Evolutionary conservation across 2,113 vertebrate genomes (phyloP).

Genomic region (Trachemys scripta): DNA sequence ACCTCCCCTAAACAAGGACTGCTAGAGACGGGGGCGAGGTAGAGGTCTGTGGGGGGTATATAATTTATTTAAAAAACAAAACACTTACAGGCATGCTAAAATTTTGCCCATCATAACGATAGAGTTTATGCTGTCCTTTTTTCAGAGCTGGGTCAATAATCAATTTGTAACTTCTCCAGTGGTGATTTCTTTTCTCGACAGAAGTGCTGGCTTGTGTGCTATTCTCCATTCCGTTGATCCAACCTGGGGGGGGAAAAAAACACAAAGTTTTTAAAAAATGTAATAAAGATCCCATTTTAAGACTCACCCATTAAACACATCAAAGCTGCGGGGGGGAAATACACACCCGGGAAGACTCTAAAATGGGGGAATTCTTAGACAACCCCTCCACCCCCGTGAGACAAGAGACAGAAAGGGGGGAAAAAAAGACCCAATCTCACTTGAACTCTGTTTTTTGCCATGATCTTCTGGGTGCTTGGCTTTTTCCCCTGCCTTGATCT

Average conservation of each 20-base stretch:
- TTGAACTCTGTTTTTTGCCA: constrained; percentile 93
- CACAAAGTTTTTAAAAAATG: constrained; percentile 20
- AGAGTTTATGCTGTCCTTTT: constrained; percentile 97
- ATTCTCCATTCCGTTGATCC: constrained; percentile 98
- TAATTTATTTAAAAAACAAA: not conserved
- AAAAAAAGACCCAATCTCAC: constrained; percentile 82
- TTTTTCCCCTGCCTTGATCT: constrained; percentile 87
- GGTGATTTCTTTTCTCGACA: constrained; percentile 96
- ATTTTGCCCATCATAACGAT: constrained; percentile 97
- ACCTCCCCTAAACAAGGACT: not conserved
- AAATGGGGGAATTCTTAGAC: constrained; percentile 56
- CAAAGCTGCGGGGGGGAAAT: constrained; percentile 33
- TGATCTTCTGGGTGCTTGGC: constrained; percentile 91
- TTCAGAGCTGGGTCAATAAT: constrained; percentile 98
- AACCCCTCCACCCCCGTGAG: constrained; percentile 48
- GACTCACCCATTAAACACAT: constrained; percentile 28
- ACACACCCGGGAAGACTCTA: constrained; percentile 27
- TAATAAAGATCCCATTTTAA: not conserved
- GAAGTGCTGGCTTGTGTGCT: constrained; percentile 92
- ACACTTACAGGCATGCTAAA: constrained; percentile 94
- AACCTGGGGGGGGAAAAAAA: constrained; percentile 80
- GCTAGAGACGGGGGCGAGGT: not conserved
- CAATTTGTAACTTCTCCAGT: constrained; percentile 99
- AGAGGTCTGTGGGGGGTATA: not conserved
- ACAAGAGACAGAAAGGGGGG: constrained; percentile 45